Conservation (phyloP, 1,140 invertebrate genomes). For the Nomia melanderi region DNA sequence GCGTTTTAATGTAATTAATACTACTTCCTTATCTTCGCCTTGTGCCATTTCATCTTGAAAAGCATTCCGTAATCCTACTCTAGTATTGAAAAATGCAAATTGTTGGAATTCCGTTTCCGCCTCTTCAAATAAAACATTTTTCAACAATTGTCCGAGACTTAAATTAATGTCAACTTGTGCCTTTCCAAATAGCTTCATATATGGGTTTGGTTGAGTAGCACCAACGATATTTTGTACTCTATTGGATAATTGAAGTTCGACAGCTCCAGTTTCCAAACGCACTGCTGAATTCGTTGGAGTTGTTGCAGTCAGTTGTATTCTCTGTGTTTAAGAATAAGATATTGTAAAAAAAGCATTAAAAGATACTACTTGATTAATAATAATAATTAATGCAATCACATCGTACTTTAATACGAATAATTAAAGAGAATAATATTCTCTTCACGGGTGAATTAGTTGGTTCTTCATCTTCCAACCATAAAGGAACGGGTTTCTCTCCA, state of each 20-base stretch:
- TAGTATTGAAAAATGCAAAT: constrained; percentile 98
- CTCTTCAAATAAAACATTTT: constrained; percentile 97
- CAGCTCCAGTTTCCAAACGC: constrained; percentile 94
- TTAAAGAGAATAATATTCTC: constrained; percentile 92
- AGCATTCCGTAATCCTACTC: constrained; percentile 91
- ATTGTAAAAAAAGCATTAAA: not conserved
- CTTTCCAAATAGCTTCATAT: constrained; percentile 94
- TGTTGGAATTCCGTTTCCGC: constrained; percentile 98
- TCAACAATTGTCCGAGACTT: constrained; percentile 95
- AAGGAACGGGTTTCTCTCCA: constrained; percentile 94
- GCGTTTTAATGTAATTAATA: constrained; percentile 94
- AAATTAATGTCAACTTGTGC: constrained; percentile 97
- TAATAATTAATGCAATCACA: not conserved
- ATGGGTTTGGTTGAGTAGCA: constrained; percentile 83
- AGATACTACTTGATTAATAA: constrained; percentile 7
- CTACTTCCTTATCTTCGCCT: constrained; percentile 95
- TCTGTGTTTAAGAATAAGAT: constrained; percentile 80
- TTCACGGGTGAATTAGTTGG: constrained; percentile 82
- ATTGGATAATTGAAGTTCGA: constrained; percentile 96
- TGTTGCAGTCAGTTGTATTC: constrained; percentile 98
- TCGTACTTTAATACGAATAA: constrained; percentile 90
- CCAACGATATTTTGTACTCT: constrained; percentile 93
- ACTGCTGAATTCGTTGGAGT: constrained; percentile 98
- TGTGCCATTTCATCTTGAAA: constrained; percentile 95
- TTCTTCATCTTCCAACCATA: constrained; percentile 93